Conservation (phyloP, 2,797 vertebrate species). For the Sciurus carolinensis region DNA sequence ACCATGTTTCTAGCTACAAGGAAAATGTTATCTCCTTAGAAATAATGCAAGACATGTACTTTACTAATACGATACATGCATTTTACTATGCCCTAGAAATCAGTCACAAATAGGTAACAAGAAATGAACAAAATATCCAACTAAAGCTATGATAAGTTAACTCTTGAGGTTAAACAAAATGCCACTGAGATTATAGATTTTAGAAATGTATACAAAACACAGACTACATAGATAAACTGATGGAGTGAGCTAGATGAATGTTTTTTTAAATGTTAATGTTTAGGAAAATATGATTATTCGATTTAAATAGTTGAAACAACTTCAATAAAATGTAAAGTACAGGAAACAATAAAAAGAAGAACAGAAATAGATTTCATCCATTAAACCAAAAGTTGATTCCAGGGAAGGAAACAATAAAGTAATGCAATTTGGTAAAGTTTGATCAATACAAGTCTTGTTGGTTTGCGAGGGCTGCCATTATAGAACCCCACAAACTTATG, state of each 20-base stretch:
- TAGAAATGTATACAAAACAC: background rate
- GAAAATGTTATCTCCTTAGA: background rate
- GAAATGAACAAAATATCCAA: conserved; percentile 15
- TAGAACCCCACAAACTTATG: too few relatives aligned
- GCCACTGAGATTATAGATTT: background rate
- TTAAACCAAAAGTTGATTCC: background rate
- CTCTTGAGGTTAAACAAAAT: background rate
- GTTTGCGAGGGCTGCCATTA: background rate
- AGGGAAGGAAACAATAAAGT: background rate
- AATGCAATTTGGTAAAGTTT: background rate
- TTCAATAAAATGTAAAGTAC: background rate
- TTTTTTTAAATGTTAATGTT: background rate
- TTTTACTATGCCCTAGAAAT: background rate
- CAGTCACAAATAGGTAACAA: background rate
- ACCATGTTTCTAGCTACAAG: background rate
- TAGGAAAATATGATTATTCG: background rate
- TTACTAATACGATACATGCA: background rate
- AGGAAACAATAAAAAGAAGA: background rate
- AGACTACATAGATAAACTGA: background rate
- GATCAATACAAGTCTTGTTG: too few relatives aligned
- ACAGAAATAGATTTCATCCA: background rate
- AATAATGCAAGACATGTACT: background rate
- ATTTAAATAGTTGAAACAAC: background rate
- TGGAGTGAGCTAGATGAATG: background rate
- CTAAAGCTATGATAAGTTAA: background rate